These are phyloP conservation scores for Psittacula derbiana DNA, from an alignment of 2,797 vertebrate genomes.

Conservation along the genomic window DNA sequence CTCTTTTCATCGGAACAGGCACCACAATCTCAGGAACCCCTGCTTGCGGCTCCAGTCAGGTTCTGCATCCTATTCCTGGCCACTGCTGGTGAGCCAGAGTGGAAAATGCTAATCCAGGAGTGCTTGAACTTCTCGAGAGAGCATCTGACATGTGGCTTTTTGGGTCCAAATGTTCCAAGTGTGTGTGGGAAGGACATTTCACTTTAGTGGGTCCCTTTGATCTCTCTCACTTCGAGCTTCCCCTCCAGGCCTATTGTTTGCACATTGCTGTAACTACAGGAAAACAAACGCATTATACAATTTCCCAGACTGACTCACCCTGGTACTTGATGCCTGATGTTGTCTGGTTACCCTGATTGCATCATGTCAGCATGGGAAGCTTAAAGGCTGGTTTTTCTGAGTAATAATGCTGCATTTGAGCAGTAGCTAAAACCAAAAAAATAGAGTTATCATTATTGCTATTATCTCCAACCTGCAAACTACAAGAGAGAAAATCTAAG, in stretches of 20 bases:
- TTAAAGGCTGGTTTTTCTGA: constrained; percentile 58
- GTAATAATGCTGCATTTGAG: constrained; percentile 23
- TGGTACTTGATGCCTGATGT: constrained; percentile 42
- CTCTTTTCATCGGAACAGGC: not conserved
- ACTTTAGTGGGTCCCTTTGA: constrained; percentile 56
- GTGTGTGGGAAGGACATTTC: constrained; percentile 33
- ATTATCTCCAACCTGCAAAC: constrained; percentile 28
- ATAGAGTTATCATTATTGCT: not conserved
- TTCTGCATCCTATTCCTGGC: not conserved
- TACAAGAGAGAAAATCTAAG: not conserved
- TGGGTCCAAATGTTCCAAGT: constrained; percentile 25
- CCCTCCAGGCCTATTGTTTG: constrained; percentile 61
- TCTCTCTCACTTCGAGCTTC: constrained; percentile 48
- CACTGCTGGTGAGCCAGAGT: not conserved
- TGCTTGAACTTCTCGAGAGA: not conserved
- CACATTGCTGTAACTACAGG: constrained; percentile 64
- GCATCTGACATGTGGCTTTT: not conserved
- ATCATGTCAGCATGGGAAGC: constrained; percentile 39
- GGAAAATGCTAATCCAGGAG: not conserved
- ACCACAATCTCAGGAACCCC: not conserved
- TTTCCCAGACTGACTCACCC: constrained; percentile 66
- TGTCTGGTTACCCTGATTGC: constrained; percentile 49
- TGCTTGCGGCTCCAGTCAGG: not conserved
- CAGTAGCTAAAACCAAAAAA: not conserved
- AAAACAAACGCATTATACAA: constrained; percentile 40